These are phyloP conservation scores for Syngnathus floridae DNA, from an alignment of 2,113 vertebrate genomes.

Conservation along the genomic window DNA sequence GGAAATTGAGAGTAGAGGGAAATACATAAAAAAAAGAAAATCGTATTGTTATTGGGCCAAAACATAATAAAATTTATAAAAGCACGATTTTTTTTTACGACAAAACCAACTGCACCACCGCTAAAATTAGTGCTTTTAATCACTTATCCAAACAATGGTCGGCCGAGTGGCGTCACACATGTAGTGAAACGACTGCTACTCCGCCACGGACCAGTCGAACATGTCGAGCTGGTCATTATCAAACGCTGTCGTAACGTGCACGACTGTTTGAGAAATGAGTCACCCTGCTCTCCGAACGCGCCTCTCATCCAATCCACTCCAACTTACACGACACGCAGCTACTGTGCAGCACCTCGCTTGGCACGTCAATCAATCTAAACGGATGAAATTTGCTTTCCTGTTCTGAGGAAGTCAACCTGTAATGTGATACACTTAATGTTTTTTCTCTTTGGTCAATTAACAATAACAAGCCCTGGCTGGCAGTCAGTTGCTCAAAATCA, in stretches of 20 bases:
- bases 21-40: too few species aligned
- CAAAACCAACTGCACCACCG: neutral
- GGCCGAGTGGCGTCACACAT: neutral
- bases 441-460: too few species aligned
- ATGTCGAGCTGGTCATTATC: slow-evolving; percentile 4
- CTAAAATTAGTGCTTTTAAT: neutral
- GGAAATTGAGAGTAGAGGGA: neutral
- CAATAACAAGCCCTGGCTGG: too few species aligned
- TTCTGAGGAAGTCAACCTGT: neutral
- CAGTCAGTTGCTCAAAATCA: too few species aligned
- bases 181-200: neutral
- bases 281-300: neutral
- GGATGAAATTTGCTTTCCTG: neutral
- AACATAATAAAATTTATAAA: neutral
- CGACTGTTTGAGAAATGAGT: neutral
- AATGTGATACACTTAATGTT: too few species aligned
- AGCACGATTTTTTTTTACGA: neutral
- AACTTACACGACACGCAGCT: neutral
- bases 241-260: neutral
- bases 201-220: neutral
- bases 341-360: neutral
- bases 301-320: neutral
- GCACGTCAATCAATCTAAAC: neutral
- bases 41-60: neutral
- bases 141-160: neutral